A percentile compares a stretch with the other conserved stretches of the same genome.
Evolutionary conservation across 2,888 invertebrate species (phyloP).

Genomic region (Sinodicranocentrus sp.): DNA sequence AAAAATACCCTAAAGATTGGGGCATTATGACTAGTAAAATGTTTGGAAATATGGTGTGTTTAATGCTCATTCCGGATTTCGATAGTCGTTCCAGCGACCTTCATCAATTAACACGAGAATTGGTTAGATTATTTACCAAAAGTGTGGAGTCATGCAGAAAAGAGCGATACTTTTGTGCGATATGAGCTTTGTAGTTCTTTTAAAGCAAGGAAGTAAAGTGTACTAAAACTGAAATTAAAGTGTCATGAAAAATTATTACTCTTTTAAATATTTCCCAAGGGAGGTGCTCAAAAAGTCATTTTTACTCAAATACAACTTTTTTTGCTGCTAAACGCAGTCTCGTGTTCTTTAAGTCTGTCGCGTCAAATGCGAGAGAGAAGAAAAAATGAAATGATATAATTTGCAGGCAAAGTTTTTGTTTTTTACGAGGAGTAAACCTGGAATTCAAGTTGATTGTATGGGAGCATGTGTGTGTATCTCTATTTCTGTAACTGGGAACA

Average conservation of each 20-base stretch:
- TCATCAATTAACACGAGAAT: constrained; percentile 28
- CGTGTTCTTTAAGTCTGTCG: too few relatives aligned
- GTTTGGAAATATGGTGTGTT: not conserved
- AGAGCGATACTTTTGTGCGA: too few relatives aligned
- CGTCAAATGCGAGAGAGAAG: too few relatives aligned
- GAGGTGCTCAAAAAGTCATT: constrained; percentile 42
- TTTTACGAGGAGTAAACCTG: constrained; percentile 25
- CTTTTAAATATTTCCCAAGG: constrained; percentile 57
- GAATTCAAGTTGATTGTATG: not conserved
- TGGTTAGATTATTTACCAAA: too few relatives aligned
- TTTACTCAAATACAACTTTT: constrained; percentile 2
- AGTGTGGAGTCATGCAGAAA: too few relatives aligned
- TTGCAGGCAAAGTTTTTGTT: constrained; percentile 17
- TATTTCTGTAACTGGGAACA: not conserved
- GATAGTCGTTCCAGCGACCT: not conserved
- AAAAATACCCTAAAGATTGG: constrained; percentile 24
- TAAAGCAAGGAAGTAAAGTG: not conserved
- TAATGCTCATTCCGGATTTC: not conserved
- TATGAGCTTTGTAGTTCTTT: too few relatives aligned
- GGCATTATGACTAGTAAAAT: constrained; percentile 45
- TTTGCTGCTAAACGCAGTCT: too few relatives aligned
- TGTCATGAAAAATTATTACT: constrained; percentile 63
- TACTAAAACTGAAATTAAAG: constrained; percentile 61
- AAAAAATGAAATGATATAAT: constrained; percentile 47
- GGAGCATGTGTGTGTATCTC: not conserved